A percentile compares a stretch with the other conserved stretches of the same genome.
Conservation (phyloP, 1,140 invertebrate species). For the Listronotus oregonensis region DNA sequence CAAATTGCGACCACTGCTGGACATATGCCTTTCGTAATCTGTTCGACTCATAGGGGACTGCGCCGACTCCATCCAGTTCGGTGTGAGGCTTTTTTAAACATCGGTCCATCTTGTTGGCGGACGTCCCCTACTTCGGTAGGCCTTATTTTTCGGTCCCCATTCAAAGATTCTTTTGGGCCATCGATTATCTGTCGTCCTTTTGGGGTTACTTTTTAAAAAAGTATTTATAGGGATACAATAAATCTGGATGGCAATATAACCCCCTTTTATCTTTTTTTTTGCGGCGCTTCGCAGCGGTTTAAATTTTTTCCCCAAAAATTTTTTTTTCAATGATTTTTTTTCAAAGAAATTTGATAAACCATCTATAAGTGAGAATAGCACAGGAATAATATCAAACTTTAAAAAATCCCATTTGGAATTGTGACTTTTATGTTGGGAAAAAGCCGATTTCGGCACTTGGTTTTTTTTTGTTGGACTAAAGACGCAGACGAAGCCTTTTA, state of each 20-base stretch:
- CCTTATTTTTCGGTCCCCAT: too few species aligned
- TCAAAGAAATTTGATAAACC: constrained; percentile 55
- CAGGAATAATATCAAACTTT: constrained; percentile 58
- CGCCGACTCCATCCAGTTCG: too few species aligned
- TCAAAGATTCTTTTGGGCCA: too few species aligned
- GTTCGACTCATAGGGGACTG: too few species aligned
- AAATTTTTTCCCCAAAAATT: constrained; percentile 55
- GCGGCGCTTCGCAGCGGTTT: constrained; percentile 31
- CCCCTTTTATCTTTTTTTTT: constrained; percentile 40
- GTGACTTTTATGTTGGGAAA: constrained; percentile 57
- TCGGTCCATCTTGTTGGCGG: too few species aligned
- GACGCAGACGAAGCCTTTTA: too few species aligned
- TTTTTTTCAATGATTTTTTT: constrained; percentile 49
- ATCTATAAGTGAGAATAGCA: constrained; percentile 56
- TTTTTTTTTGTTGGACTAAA: constrained; percentile 46
- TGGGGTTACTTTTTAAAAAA: neutral
- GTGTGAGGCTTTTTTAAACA: too few species aligned
- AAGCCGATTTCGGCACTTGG: constrained; percentile 46
- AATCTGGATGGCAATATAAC: constrained; percentile 43
- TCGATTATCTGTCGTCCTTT: too few species aligned
- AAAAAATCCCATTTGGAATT: constrained; percentile 58
- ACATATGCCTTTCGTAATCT: too few species aligned
- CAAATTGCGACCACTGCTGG: too few species aligned
- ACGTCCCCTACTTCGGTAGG: too few species aligned
- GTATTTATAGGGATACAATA: constrained; percentile 38